Base-by-base conservation (phyloP, 2,888 invertebrate genomes). In the Orchestes rusci region DNA sequence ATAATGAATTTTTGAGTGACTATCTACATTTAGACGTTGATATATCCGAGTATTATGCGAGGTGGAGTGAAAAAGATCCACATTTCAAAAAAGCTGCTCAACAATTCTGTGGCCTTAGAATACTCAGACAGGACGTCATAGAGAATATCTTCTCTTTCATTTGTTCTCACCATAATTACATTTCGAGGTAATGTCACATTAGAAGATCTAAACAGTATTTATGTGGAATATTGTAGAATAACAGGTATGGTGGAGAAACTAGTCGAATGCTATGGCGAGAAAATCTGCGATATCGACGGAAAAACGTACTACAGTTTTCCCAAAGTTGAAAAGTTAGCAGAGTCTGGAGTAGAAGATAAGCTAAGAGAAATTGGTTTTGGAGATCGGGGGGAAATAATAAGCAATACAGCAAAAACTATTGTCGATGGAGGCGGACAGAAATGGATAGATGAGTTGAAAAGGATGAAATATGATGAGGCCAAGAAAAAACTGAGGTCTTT, bases 101-200 rank as follows among this genome's bases (percentile, higher is more conserved):
- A 49, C 75, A 80, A 45, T 86, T 85, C 58, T 76, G 77, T 60
- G 94, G 94, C 0, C 84, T 97, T n/a, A 76, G 97, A 58, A 87
- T 97, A 62, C 70, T 99, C 34, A 70, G 80, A 42, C 97, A 97
- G 65, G 89, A 95, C 57, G 84, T 92, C 0, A 75, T 88, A 0
- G 97, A 99, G 68, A 95, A 91, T 70, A 72, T 96, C 8, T 87
- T 99, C 64, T 85, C 92, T 7, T 97, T 97, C 65, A 94, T 97
- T 58, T 97, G 96, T 66, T 96, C 96, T 40, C 90, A 95, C 46
- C 97, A 97, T 66, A 99, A 99, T 69, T 85, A 97, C 63, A 95
- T 97, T 56, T 74, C 79, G 51, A 79, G 89, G 89, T 88, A 69
- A 43, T n/a, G n/a, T n/a, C n/a, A n/a, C n/a, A n/a, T n/a, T n/a